These are phyloP conservation scores for Hyppa rectilinea DNA, from an alignment of 2,888 invertebrate species.

Conservation along the genomic window DNA sequence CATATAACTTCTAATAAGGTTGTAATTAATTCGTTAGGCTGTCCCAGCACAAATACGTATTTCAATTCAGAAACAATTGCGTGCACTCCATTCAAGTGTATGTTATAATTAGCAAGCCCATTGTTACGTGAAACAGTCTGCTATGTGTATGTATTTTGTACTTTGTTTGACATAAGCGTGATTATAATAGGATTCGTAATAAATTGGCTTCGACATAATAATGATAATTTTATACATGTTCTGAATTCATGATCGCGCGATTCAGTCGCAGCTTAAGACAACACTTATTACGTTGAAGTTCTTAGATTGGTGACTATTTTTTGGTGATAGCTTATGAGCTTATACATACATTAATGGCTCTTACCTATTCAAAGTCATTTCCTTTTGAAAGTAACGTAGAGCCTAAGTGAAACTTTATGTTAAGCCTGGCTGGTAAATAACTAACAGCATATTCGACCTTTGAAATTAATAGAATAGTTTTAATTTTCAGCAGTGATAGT, in stretches of 20 bases:
- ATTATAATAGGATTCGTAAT: background rate
- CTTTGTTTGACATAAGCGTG: background rate
- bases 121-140: background rate
- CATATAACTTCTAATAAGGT: too few species aligned
- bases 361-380: background rate
- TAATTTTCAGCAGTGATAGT: too few species aligned
- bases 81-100: slow-evolving; percentile 12
- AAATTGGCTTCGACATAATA: background rate
- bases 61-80: slow-evolving; percentile 26
- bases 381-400: background rate
- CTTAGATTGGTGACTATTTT: background rate
- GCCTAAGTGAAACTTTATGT: too few species aligned
- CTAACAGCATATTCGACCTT: too few species aligned
- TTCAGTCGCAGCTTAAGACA: background rate
- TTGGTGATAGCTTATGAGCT: background rate
- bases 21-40: background rate
- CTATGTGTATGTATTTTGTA: background rate
- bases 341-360: background rate
- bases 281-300: background rate
- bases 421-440: too few species aligned
- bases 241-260: background rate
- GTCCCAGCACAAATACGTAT: background rate
- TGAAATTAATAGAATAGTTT: too few species aligned
- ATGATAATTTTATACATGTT: background rate
- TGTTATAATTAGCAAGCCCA: slow-evolving; percentile 22